Evolutionary conservation across 2,113 vertebrate species (phyloP).

Genomic region (Todiramphus saurophagus): DNA sequence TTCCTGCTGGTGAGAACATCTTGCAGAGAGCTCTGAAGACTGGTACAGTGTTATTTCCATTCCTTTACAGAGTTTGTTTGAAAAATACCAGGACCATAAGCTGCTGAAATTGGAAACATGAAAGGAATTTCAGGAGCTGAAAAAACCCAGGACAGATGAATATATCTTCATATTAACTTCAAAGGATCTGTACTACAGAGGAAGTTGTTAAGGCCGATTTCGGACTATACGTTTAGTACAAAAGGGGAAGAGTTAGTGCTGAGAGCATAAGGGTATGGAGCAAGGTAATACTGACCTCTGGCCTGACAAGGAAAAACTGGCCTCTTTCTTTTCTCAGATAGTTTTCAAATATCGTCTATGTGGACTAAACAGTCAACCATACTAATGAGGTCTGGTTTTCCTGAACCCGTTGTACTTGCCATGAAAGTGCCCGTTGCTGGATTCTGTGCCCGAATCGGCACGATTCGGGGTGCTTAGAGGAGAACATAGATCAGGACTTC

Average conservation of each 20-base stretch:
- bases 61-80: background rate
- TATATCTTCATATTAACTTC: background rate
- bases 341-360: background rate
- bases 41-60: background rate
- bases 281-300: background rate
- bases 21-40: background rate
- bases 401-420: background rate
- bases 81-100: background rate
- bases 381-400: background rate
- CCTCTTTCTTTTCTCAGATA: background rate
- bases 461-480: background rate
- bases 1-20: background rate
- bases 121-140: background rate
- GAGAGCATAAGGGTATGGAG: background rate
- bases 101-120: constrained; percentile 1
- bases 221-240: background rate
- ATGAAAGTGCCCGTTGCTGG: background rate
- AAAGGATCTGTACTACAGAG: background rate
- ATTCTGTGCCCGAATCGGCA: background rate
- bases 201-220: background rate
- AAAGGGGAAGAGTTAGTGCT: background rate
- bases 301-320: background rate
- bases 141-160: background rate
- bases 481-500: background rate
- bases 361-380: background rate